Evolutionary conservation across 2,888 invertebrate species (phyloP).

Genomic region (Drosophila birchii): DNA sequence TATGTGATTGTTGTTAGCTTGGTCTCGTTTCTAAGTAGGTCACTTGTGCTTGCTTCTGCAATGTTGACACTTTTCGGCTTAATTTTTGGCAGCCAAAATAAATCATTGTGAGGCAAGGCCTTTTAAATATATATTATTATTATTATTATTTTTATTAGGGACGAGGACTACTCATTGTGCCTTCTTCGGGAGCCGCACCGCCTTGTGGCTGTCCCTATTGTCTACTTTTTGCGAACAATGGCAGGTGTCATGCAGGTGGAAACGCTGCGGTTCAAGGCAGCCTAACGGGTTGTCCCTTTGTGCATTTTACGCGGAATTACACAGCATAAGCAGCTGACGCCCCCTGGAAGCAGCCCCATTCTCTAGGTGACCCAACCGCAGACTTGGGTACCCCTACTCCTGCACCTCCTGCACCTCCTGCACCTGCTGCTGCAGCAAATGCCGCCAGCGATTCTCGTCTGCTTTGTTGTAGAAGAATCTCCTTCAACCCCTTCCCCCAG

Average conservation of each 20-base stretch:
- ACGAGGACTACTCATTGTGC: conserved; percentile 7
- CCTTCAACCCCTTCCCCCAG: conserved; percentile 14
- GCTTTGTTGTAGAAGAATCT: conserved; percentile 67
- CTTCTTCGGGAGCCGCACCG: conserved; percentile 19
- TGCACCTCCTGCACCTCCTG: conserved; percentile 18
- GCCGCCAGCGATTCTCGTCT: conserved; percentile 67
- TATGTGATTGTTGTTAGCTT: neutral
- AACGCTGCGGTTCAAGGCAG: conserved; percentile 37
- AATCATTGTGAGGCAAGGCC: conserved; percentile 48
- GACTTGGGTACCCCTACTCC: conserved; percentile 15
- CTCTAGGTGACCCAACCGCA: conserved; percentile 40
- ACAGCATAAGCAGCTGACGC: conserved; percentile 71
- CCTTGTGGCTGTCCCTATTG: conserved; percentile 59
- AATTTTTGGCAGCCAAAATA: conserved; percentile 47
- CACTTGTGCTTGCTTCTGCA: conserved; percentile 15
- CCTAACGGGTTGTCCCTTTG: conserved; percentile 66
- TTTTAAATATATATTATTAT: conserved; percentile 47
- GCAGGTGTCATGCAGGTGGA: conserved; percentile 72
- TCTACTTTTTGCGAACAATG: conserved; percentile 69
- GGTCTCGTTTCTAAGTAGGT: conserved; percentile 7
- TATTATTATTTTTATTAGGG: conserved; percentile 32
- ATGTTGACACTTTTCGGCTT: conserved; percentile 41
- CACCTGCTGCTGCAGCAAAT: conserved; percentile 59
- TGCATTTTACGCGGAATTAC: conserved; percentile 80
- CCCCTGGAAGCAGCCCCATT: conserved; percentile 11